A percentile compares a stretch with the other conserved stretches of the same genome.
phyloP scores from a whole-genome alignment of 2,113 vertebrate species.

The Pollachius pollachius region DNA sequence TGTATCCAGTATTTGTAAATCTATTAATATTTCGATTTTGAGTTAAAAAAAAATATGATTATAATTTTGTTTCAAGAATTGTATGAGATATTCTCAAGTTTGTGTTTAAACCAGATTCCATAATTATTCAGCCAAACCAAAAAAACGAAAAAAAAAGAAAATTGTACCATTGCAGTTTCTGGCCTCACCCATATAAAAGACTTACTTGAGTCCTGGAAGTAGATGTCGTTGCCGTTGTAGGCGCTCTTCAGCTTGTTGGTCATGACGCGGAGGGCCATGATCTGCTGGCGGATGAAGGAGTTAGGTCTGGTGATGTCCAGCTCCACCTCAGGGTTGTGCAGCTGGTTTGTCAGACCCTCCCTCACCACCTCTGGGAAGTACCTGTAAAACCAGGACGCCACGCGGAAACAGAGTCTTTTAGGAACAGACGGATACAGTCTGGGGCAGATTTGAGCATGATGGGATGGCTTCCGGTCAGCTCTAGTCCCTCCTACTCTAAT shows the following conservation, averaged over 20 bases:
- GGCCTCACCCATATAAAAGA: slow-evolving; percentile 7
- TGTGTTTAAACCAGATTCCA: no score
- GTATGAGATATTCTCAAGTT: no score
- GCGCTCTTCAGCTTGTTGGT: slow-evolving; percentile 95
- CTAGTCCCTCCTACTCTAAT: no score
- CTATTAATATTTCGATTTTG: no score
- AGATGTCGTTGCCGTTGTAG: slow-evolving; percentile 95
- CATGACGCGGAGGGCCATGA: slow-evolving; percentile 96
- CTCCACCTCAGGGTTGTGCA: slow-evolving; percentile 95
- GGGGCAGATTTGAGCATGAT: neutral
- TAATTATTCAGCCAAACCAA: no score
- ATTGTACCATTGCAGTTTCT: no score
- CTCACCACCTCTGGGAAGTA: slow-evolving; percentile 97
- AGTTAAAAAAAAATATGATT: no score
- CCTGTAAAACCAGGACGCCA: slow-evolving; percentile 59
- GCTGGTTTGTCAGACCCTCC: slow-evolving; percentile 93
- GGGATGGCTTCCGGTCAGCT: no score
- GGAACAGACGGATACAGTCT: neutral
- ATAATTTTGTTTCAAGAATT: no score
- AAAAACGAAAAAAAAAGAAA: no score
- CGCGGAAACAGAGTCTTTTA: neutral
- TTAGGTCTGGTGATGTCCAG: slow-evolving; percentile 96
- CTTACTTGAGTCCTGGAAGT: slow-evolving; percentile 97
- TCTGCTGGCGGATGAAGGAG: slow-evolving; percentile 94
- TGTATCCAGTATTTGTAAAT: no score